Base-by-base conservation (phyloP, 92 coral and sea anemone genomes). In the Plumapathes pennacea region DNA sequence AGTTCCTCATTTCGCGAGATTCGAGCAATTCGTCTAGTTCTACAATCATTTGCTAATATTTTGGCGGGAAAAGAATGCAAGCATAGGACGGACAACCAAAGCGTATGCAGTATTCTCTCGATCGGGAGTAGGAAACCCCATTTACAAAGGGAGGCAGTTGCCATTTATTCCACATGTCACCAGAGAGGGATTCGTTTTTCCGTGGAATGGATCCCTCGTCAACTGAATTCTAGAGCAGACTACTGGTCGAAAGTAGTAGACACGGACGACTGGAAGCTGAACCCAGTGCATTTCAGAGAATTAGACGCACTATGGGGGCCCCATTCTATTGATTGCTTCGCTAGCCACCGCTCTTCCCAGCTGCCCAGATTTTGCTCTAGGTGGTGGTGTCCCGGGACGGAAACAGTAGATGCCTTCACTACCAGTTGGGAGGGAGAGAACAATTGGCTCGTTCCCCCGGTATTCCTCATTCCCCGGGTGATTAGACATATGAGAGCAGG, bases 391-490 rank as follows among this genome's bases (percentile, higher is more conserved):
- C 83, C 80, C 26, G 78, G 69, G 23, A 29, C 60, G 23, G 85
- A 64, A 52, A 33, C 58, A 18, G 77, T 77, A 25, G 85, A 83
- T 71, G 81, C 85, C 38, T 77, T 83, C 37, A 70, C 85, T 32
- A 21, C 59, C 39, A 34, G 52, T 29, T 83, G 85, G 85, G 46
- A 25, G 17, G 77, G 77, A 28, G 84, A 69, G 18, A 69, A 68
- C 69, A 76, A 82, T 56, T 76, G 89, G 74, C 62, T 82, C 38
- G 74, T 75, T 13, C 80, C 89, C 7, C 71, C 76, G 1, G 71
- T 72, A 11, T 60, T 71, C 57, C 51, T 73, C 21, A 38, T 78
- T 45, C 39, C 72, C 29, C 30, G 64, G 25, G 65, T 73, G 22
- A 20, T 63, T 45, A 44, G 11, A 14, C 76, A 69, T 58, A 55